Conservation (phyloP, 1,140 invertebrate species). For the Brachionus paranguensis region DNA sequence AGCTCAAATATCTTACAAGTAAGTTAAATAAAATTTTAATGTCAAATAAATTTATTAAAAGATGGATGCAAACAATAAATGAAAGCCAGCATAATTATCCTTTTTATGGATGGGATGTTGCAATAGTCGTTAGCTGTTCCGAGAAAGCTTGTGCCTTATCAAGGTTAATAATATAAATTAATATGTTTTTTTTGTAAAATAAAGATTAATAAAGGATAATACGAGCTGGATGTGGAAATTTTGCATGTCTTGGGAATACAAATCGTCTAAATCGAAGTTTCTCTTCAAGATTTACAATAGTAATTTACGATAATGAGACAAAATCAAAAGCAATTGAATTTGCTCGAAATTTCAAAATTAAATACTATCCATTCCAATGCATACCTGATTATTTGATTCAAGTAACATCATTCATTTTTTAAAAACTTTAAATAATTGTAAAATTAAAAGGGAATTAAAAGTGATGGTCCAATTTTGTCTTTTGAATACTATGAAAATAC, state of each 20-base stretch:
- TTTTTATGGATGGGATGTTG: constrained; percentile 7
- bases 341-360: neutral
- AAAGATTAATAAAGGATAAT: neutral
- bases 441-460: neutral
- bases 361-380: neutral
- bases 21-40: neutral
- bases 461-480: neutral
- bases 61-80: neutral
- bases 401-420: neutral
- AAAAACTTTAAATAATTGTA: neutral
- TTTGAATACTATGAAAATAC: neutral
- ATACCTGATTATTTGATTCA: constrained; percentile 12
- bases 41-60: neutral
- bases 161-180: neutral
- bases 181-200: neutral
- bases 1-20: neutral
- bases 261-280: neutral
- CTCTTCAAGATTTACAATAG: neutral
- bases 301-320: neutral
- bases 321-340: neutral
- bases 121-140: neutral
- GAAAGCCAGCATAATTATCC: neutral
- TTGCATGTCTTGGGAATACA: neutral
- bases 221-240: neutral
- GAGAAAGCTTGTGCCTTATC: neutral